These are phyloP conservation scores for Platerodrilus igneus DNA, from an alignment of 2,888 invertebrate genomes.

Conservation along the genomic window DNA sequence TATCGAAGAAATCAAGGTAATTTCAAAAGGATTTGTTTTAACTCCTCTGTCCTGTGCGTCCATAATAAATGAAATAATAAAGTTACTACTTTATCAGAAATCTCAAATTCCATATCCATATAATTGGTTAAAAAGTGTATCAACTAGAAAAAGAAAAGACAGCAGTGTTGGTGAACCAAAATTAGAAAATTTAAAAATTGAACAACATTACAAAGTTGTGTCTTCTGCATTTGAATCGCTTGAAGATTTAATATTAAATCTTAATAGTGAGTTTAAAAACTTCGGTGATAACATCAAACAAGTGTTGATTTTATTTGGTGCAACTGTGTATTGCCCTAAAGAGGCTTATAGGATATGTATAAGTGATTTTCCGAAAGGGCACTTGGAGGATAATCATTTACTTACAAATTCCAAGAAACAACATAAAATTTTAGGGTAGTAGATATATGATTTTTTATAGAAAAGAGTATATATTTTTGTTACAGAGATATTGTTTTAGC, in stretches of 20 bases:
- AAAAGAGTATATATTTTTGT: constrained; percentile 33
- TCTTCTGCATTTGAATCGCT: constrained; percentile 37
- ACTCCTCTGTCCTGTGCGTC: constrained; percentile 56
- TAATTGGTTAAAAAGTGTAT: constrained; percentile 36
- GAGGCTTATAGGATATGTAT: constrained; percentile 37
- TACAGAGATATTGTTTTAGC: constrained; percentile 52
- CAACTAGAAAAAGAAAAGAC: constrained; percentile 34
- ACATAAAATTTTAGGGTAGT: constrained; percentile 39
- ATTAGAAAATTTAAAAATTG: constrained; percentile 31
- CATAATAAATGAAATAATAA: constrained; percentile 55
- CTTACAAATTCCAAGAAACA: constrained; percentile 33
- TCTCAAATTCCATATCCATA: constrained; percentile 47
- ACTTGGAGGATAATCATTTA: constrained; percentile 38
- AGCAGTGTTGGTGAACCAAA: constrained; percentile 7
- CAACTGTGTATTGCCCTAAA: constrained; percentile 36
- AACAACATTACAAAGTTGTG: constrained; percentile 35
- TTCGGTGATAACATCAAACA: constrained; percentile 31
- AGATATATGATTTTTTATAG: background rate
- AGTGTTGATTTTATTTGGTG: constrained; percentile 38
- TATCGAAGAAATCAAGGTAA: constrained; percentile 43
- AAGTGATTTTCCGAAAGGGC: constrained; percentile 31
- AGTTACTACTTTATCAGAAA: constrained; percentile 55
- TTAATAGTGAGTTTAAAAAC: constrained; percentile 34
- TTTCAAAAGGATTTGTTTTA: constrained; percentile 51
- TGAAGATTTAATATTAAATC: constrained; percentile 35